A percentile compares a stretch with the other conserved stretches of the same genome.
phyloP scores from a whole-genome alignment of 2,113 vertebrate species.

The Helogale parvula region DNA sequence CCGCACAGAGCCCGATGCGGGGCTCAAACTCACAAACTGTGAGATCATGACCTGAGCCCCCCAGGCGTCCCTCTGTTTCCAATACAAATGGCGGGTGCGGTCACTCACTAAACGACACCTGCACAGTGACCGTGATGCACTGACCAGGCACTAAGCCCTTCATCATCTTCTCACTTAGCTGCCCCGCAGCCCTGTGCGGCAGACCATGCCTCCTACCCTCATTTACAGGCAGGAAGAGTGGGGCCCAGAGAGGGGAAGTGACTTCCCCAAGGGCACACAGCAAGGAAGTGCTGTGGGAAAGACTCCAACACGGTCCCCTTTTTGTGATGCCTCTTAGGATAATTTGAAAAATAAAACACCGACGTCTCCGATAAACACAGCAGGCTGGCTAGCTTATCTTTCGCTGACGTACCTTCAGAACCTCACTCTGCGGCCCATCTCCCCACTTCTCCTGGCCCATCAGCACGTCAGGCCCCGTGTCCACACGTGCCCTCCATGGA shows the following conservation, averaged over 20 bases:
- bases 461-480: fast-evolving
- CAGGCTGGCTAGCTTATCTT: background rate
- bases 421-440: background rate
- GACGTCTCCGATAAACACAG: background rate
- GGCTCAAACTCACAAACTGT: too few relatives aligned
- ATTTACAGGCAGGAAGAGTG: background rate
- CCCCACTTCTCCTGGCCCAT: too few relatives aligned
- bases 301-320: background rate
- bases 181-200: background rate
- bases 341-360: background rate
- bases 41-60: too few relatives aligned
- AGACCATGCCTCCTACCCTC: background rate
- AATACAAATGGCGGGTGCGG: background rate
- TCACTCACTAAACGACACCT: fast-evolving
- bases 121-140: background rate
- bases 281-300: background rate
- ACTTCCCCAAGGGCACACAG: background rate
- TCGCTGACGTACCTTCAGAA: background rate
- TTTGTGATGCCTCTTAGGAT: background rate
- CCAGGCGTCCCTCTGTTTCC: background rate
- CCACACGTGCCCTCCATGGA: background rate
- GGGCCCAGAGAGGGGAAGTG: background rate
- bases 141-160: background rate
- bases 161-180: background rate
- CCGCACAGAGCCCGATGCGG: too few relatives aligned